phyloP scores from a whole-genome alignment of 2,113 vertebrate genomes.

The Embiotoca jacksoni region DNA sequence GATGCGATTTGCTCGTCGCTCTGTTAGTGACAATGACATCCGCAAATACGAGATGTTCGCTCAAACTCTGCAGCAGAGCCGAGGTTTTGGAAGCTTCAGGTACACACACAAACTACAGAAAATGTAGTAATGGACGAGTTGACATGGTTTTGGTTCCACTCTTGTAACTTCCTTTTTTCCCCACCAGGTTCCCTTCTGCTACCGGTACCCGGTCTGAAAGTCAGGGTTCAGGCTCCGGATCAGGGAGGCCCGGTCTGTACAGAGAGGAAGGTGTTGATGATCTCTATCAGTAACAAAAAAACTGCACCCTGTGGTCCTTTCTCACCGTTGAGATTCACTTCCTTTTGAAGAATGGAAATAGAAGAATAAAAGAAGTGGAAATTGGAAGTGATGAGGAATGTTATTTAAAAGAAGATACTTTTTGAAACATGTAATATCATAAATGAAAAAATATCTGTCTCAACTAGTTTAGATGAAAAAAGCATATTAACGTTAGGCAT shows the following conservation, averaged over 20 bases:
- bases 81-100: slow-evolving; percentile 99
- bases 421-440: not conserved
- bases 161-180: not conserved
- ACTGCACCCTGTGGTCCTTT: not conserved
- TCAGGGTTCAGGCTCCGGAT: slow-evolving; percentile 61
- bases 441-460: not conserved
- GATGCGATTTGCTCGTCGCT: slow-evolving; percentile 96
- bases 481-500: not conserved
- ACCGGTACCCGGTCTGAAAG: slow-evolving; percentile 66
- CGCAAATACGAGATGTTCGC: slow-evolving; percentile 99
- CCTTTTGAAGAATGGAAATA: not conserved
- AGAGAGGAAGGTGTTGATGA: slow-evolving; percentile 83
- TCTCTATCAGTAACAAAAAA: slow-evolving; percentile 82
- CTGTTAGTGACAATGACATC: slow-evolving; percentile 98
- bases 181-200: slow-evolving; percentile 82
- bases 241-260: slow-evolving; percentile 65
- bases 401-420: too few relatives aligned
- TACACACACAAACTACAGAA: slow-evolving; percentile 78
- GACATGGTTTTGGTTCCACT: not conserved
- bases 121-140: slow-evolving; percentile 76
- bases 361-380: not conserved
- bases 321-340: not conserved
- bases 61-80: slow-evolving; percentile 98
- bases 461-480: too few relatives aligned
- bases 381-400: not conserved